A percentile compares a stretch with the other conserved stretches of the same genome.
These are phyloP conservation scores for Steinernema scapterisci DNA, from an alignment of 2,888 invertebrate species.

Conservation along the genomic window DNA sequence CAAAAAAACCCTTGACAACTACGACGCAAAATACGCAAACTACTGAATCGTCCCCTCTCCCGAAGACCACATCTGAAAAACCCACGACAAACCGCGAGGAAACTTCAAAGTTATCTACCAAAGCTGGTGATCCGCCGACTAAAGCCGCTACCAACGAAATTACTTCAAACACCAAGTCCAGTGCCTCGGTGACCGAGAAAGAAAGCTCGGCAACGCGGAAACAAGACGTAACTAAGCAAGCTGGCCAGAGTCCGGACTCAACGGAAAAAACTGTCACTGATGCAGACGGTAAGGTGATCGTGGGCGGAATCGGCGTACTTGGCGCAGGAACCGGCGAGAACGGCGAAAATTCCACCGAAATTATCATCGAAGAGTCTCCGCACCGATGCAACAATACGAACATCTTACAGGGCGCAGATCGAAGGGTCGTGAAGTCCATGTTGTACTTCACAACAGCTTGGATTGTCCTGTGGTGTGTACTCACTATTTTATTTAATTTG, in stretches of 20 bases:
- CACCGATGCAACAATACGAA: constrained; percentile 22
- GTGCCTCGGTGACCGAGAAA: too few species aligned
- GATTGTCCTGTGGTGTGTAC: constrained; percentile 15
- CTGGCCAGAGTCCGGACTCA: too few species aligned
- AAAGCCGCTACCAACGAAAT: neutral
- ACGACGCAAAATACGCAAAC: too few species aligned
- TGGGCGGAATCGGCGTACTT: neutral
- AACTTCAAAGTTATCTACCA: neutral
- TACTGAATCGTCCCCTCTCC: too few species aligned
- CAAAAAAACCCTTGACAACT: too few species aligned
- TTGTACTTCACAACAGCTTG: constrained; percentile 20
- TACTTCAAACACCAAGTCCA: too few species aligned
- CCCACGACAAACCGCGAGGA: neutral
- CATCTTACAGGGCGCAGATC: neutral
- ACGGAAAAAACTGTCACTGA: too few species aligned
- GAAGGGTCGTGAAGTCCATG: neutral
- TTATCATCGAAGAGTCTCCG: neutral
- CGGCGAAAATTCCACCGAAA: neutral
- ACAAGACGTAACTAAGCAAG: too few species aligned
- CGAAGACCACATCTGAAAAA: too few species aligned
- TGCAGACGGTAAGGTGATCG: neutral
- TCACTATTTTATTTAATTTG: neutral
- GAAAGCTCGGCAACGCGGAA: too few species aligned
- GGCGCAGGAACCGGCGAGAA: neutral
- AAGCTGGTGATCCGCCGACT: neutral